These are phyloP conservation scores for Centropyge bicolor DNA, from an alignment of 2,797 vertebrate genomes.

Conservation along the genomic window DNA sequence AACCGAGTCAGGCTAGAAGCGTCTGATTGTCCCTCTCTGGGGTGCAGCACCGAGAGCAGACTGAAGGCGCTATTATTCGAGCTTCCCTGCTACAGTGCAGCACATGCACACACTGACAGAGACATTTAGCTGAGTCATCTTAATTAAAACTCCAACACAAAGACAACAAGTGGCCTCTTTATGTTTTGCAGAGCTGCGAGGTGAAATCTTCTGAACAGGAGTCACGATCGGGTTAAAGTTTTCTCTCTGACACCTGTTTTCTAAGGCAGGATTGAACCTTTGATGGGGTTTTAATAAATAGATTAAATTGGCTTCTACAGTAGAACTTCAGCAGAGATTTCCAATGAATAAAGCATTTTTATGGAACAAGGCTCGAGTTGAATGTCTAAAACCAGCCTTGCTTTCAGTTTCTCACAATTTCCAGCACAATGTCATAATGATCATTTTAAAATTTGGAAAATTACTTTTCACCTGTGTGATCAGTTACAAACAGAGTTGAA, in stretches of 20 bases:
- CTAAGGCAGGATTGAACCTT: background rate
- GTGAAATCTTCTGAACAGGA: constrained; percentile 28
- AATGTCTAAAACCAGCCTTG: background rate
- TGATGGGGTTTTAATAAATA: background rate
- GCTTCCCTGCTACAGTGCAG: constrained; percentile 24
- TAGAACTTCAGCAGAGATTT: background rate
- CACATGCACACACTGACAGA: constrained; percentile 38
- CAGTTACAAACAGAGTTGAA: background rate
- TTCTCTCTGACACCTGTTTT: constrained; percentile 30
- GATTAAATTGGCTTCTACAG: background rate
- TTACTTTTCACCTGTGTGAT: constrained; percentile 8
- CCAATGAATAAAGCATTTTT: background rate
- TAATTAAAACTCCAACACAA: constrained; percentile 65
- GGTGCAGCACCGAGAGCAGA: constrained; percentile 49
- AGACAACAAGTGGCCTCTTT: constrained; percentile 61
- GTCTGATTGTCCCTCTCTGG: constrained; percentile 63
- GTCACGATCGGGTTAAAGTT: constrained; percentile 24
- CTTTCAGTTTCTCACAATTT: constrained; percentile 14
- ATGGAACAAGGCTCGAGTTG: background rate
- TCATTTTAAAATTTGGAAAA: constrained; percentile 24
- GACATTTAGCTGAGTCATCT: constrained; percentile 63
- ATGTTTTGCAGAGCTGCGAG: constrained; percentile 32
- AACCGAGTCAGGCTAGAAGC: constrained; percentile 53
- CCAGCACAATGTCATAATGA: background rate
- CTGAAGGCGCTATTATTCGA: constrained; percentile 64